Percentiles rank a stretch among this genome's conserved stretches.
These are phyloP conservation scores for Diadromus collaris DNA, from an alignment of 2,888 invertebrate species.

Conservation along the genomic window DNA sequence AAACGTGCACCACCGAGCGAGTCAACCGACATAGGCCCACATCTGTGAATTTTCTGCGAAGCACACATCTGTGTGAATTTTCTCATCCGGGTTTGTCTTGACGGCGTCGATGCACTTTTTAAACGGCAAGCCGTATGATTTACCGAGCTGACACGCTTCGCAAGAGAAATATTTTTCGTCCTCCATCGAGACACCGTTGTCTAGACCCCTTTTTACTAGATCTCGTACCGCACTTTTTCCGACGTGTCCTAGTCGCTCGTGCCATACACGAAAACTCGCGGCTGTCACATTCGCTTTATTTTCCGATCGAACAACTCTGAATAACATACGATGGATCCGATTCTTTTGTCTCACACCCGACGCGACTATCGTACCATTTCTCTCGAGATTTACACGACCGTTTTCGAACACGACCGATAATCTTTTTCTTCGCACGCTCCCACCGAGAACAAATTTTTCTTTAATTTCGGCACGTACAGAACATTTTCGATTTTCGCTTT, in stretches of 20 bases:
- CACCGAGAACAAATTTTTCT: conserved; percentile 59
- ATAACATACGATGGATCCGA: conserved; percentile 28
- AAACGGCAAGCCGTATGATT: not conserved
- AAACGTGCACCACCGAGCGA: conserved; percentile 64
- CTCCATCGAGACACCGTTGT: not conserved
- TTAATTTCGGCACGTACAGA: conserved; percentile 38
- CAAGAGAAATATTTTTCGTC: not conserved
- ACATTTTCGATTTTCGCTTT: conserved; percentile 30
- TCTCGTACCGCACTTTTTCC: too few species aligned
- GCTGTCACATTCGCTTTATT: conserved; percentile 28
- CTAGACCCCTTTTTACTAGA: conserved; percentile 25
- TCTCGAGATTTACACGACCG: conserved; percentile 50
- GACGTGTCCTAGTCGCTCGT: too few species aligned
- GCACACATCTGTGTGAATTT: conserved; percentile 65
- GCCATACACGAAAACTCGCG: conserved; percentile 3
- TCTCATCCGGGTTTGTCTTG: conserved; percentile 53
- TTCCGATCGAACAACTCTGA: conserved; percentile 22
- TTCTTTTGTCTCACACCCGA: conserved; percentile 17
- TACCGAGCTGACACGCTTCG: not conserved
- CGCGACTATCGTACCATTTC: conserved; percentile 46
- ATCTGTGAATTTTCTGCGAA: conserved; percentile 62
- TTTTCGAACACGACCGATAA: conserved; percentile 60
- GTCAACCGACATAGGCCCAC: conserved; percentile 63
- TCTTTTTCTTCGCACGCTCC: conserved; percentile 54
- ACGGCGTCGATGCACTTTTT: conserved; percentile 10